phyloP scores from a whole-genome alignment of 2,888 invertebrate genomes.

The Conchocele bisecta region DNA sequence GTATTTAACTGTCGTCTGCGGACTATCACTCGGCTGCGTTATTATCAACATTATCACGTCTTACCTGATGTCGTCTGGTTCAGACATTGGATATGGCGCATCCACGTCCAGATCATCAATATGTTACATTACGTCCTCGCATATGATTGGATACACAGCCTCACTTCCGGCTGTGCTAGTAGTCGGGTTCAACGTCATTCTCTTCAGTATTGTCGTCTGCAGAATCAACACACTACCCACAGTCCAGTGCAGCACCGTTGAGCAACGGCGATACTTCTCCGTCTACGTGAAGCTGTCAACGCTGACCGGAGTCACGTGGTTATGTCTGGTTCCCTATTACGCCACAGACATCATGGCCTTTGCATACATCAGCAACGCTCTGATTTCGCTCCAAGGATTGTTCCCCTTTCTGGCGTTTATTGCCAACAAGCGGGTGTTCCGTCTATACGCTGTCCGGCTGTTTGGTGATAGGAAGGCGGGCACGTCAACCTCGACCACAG shows the following conservation, averaged over 20 bases:
- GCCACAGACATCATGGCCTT: neutral
- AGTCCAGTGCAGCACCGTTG: neutral
- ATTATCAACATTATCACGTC: conserved; percentile 4
- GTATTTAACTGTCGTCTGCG: conserved; percentile 8
- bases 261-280: neutral
- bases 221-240: neutral
- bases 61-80: neutral
- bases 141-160: neutral
- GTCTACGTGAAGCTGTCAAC: conserved; percentile 9
- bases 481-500: too few relatives aligned
- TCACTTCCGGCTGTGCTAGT: neutral
- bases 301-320: conserved; percentile 10
- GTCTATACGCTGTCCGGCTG: too few relatives aligned
- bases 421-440: neutral
- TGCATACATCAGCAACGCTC: conserved; percentile 1
- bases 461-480: too few relatives aligned
- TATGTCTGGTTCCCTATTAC: neutral
- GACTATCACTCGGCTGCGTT: conserved; percentile 9
- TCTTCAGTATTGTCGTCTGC: neutral
- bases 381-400: neutral
- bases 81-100: conserved; percentile 46
- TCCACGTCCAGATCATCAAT: neutral
- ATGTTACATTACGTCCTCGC: conserved; percentile 1
- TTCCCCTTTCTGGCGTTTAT: conserved; percentile 9
- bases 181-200: neutral